phyloP scores from a whole-genome alignment of 2,888 invertebrate species.

The Baronia brevicornis region DNA sequence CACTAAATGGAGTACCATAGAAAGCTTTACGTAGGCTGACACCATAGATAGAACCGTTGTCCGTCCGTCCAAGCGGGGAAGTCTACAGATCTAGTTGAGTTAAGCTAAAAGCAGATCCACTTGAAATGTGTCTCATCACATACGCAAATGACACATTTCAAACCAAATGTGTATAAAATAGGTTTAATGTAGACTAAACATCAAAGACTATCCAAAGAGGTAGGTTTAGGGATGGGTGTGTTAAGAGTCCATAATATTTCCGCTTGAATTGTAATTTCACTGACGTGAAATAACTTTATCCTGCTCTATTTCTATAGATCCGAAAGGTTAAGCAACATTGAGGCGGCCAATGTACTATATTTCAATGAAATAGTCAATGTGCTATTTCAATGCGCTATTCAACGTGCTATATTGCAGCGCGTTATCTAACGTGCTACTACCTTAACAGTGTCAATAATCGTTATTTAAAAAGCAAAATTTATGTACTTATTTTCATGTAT shows the following conservation, averaged over 20 bases:
- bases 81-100: conserved; percentile 42
- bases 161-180: conserved; percentile 37
- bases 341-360: too few relatives aligned
- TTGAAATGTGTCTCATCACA: conserved; percentile 1
- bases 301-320: too few relatives aligned
- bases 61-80: conserved; percentile 66
- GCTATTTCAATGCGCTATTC: too few relatives aligned
- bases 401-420: too few relatives aligned
- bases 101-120: conserved; percentile 25
- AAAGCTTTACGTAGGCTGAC: conserved; percentile 27
- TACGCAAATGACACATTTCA: neutral
- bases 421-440: too few relatives aligned
- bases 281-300: too few relatives aligned
- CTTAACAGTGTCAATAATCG: too few relatives aligned
- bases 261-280: too few relatives aligned
- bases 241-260: conserved; percentile 9
- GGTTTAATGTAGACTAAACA: conserved; percentile 8
- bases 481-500: too few relatives aligned
- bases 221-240: conserved; percentile 9
- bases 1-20: conserved; percentile 13
- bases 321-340: too few relatives aligned
- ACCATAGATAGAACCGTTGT: conserved; percentile 42
- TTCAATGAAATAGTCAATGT: too few relatives aligned
- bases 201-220: conserved; percentile 35
- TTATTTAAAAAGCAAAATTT: conserved; percentile 6